A percentile compares a stretch with the other conserved stretches of the same genome.
Conservation (phyloP, 2,113 vertebrate species). For the Stegastes partitus region DNA sequence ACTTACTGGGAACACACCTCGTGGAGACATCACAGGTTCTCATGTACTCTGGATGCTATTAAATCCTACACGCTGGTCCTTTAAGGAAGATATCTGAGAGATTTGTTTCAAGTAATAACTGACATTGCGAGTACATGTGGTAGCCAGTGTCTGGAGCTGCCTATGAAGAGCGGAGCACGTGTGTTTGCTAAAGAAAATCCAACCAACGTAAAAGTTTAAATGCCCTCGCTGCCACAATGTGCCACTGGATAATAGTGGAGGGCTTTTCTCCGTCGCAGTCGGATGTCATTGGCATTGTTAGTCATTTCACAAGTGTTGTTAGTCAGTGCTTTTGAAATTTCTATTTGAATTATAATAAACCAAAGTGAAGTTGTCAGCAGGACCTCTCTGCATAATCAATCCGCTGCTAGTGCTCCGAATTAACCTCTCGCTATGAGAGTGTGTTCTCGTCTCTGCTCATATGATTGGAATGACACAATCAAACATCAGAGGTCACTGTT, state of each 20-base stretch:
- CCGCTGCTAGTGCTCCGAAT: slow-evolving; percentile 39
- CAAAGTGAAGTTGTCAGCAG: slow-evolving; percentile 29
- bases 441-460: slow-evolving; percentile 18
- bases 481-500: slow-evolving; percentile 85
- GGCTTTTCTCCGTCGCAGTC: slow-evolving; percentile 26
- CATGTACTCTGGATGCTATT: too few relatives aligned
- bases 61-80: too few relatives aligned
- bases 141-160: too few relatives aligned
- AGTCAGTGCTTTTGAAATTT: slow-evolving; percentile 45
- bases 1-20: too few relatives aligned
- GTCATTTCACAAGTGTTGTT: slow-evolving; percentile 55
- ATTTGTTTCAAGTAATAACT: too few relatives aligned
- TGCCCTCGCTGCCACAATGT: neutral
- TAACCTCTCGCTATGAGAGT: slow-evolving; percentile 26
- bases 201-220: slow-evolving; percentile 14
- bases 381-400: slow-evolving; percentile 49
- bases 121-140: too few relatives aligned
- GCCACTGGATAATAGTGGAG: slow-evolving; percentile 15
- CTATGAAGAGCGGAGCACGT: too few relatives aligned
- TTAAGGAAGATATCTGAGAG: too few relatives aligned
- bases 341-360: slow-evolving; percentile 49
- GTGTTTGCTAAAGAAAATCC: slow-evolving; percentile 4
- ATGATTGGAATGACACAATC: slow-evolving; percentile 74
- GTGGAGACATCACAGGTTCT: too few relatives aligned
- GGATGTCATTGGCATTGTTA: slow-evolving; percentile 40